Base-by-base conservation (phyloP, 92 coral and sea anemone genomes). In the Parazoanthus darwini region DNA sequence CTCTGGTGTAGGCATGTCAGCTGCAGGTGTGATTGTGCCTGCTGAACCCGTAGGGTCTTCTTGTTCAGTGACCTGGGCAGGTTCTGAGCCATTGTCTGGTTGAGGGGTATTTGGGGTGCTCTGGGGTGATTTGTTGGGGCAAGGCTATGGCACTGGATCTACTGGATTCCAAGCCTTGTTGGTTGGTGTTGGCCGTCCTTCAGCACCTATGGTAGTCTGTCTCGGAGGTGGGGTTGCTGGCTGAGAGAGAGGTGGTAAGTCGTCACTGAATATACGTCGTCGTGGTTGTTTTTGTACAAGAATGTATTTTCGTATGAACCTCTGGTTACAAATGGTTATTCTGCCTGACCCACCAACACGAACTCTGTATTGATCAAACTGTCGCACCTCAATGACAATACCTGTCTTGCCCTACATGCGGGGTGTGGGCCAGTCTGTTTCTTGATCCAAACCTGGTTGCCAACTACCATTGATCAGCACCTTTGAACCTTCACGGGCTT, bases 401-500 rank as follows among this genome's bases (percentile, higher is more conserved):
- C 92, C 92, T 0, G 92, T 90, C 72, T 90, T 90, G 86, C 86
- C 90, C 92, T 89, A 90, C 54, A n/a, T 66, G 85, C 86, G 0
- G 92, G 86, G 51, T 90, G 72, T 1, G 90, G 59, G 0, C 86
- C 86, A 0, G 86, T 80, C 71, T 88, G 89, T n/a, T n/a, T n/a
- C n/a, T n/a, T n/a, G n/a, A n/a, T n/a, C n/a, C n/a, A n/a, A n/a
- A n/a, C n/a, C n/a, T n/a, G n/a, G n/a, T n/a, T n/a, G n/a, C n/a
- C n/a, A n/a, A n/a, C n/a, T n/a, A n/a, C 93, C 88, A 85, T 87
- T 76, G 25, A 86, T 88, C 65, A 93, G 91, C 42, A 92, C 96
- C 65, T 85, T 77, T 1, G 93, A 86, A 29, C 94, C 94, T 50
- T 92, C 93, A 4, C 36, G 59, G 75, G 93, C 94, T 59, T 76